A percentile compares a stretch with the other conserved stretches of the same genome.
These are phyloP conservation scores for Meloidogyne floridensis DNA, from an alignment of 1,140 invertebrate species.

Conservation along the genomic window DNA sequence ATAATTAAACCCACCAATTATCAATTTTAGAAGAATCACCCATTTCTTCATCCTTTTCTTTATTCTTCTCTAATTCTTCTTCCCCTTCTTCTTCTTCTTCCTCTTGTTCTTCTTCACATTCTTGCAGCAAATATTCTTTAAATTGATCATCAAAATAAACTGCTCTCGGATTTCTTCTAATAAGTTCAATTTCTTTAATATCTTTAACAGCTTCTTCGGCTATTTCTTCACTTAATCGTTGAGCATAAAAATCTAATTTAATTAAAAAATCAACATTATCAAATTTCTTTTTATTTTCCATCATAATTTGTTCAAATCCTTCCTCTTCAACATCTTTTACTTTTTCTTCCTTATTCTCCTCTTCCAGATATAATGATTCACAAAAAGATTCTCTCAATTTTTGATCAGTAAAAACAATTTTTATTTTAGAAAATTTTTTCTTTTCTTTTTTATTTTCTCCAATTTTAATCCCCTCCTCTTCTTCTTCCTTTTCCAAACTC, in stretches of 20 bases:
- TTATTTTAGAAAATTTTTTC: slow-evolving; percentile 25
- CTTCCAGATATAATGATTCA: slow-evolving; percentile 12
- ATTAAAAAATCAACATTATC: slow-evolving; percentile 35
- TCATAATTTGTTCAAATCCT: background rate
- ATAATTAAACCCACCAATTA: too few relatives aligned
- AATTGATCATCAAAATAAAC: slow-evolving; percentile 54
- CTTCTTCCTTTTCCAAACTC: background rate
- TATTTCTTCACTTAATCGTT: slow-evolving; percentile 48
- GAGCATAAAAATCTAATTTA: slow-evolving; percentile 44
- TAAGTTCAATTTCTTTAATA: slow-evolving; percentile 35
- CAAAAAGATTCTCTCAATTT: slow-evolving; percentile 24
- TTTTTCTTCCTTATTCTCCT: slow-evolving; percentile 1
- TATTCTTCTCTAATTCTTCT: background rate
- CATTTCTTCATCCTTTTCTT: too few relatives aligned
- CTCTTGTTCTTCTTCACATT: background rate
- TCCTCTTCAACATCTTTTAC: background rate
- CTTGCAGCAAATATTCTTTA: slow-evolving; percentile 20
- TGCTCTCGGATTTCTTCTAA: slow-evolving; percentile 41
- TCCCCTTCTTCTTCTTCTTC: background rate
- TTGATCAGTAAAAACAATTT: slow-evolving; percentile 34
- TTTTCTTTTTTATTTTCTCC: background rate
- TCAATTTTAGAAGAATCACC: too few relatives aligned
- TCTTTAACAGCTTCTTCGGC: slow-evolving; percentile 50
- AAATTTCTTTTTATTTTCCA: background rate
- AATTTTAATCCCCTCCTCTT: background rate